A percentile compares a stretch with the other conserved stretches of the same genome.
These are phyloP conservation scores for Hyalella azteca DNA, from an alignment of 2,888 invertebrate species.

Conservation along the genomic window DNA sequence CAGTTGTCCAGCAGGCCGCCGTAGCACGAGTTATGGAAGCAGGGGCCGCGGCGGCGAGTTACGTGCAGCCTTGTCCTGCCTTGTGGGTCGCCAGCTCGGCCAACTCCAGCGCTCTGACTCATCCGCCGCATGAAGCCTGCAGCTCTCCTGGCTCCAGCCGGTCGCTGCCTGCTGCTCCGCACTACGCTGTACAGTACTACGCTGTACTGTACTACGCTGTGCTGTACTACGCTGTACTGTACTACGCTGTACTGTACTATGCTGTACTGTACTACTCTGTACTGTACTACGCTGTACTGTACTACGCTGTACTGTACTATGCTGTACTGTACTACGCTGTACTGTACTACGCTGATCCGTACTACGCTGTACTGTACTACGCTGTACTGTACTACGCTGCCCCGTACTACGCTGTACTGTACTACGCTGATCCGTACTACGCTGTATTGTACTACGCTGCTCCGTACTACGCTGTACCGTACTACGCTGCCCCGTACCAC, in stretches of 20 bases:
- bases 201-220: neutral
- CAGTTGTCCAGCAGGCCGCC: too few species aligned
- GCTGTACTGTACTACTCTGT: neutral
- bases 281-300: neutral
- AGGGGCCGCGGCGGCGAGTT: too few species aligned
- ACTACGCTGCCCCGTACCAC: neutral
- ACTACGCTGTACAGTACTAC: neutral
- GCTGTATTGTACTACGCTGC: neutral
- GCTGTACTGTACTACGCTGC: neutral
- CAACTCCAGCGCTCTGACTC: too few species aligned
- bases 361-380: neutral
- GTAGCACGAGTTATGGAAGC: too few species aligned
- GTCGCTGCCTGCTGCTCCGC: neutral
- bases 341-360: neutral
- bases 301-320: neutral
- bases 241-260: neutral
- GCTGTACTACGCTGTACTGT: neutral
- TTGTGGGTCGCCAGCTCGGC: too few species aligned
- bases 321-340: neutral
- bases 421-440: neutral
- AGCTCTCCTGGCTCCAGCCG: too few species aligned
- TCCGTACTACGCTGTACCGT: neutral
- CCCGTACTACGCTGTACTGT: neutral
- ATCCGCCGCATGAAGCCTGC: too few species aligned
- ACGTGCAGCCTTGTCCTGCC: too few species aligned